These are phyloP conservation scores for Pseudanteris insignis DNA, from an alignment of 2,888 invertebrate genomes.

Conservation along the genomic window DNA sequence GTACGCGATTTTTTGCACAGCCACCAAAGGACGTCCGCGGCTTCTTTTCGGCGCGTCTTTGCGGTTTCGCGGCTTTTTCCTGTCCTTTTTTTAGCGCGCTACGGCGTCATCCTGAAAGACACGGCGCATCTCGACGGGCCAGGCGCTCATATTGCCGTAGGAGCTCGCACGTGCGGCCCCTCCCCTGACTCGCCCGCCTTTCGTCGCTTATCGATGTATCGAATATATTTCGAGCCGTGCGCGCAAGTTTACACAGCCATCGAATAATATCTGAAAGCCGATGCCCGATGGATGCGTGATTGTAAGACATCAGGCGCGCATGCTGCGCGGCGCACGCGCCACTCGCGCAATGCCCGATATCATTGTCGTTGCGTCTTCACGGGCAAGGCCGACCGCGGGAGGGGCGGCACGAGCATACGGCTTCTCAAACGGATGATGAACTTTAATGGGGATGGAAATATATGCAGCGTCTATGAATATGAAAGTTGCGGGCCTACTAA, in stretches of 20 bases:
- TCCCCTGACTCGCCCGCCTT: too few relatives aligned
- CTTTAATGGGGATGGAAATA: constrained; percentile 55
- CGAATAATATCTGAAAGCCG: constrained; percentile 46
- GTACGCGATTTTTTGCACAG: constrained; percentile 63
- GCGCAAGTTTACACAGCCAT: constrained; percentile 42
- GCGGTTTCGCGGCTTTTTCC: constrained; percentile 33
- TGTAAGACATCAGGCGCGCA: constrained; percentile 54
- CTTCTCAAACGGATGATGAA: constrained; percentile 24
- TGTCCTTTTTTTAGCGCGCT: constrained; percentile 33
- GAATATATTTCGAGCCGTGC: constrained; percentile 48
- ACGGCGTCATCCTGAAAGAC: constrained; percentile 60
- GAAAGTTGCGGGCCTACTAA: constrained; percentile 60
- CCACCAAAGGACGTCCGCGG: constrained; percentile 49
- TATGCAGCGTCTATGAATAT: constrained; percentile 62
- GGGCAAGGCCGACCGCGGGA: neutral
- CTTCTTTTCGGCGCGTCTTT: constrained; percentile 51
- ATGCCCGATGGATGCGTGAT: constrained; percentile 55
- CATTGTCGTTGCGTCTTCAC: too few relatives aligned
- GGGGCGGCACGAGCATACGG: neutral
- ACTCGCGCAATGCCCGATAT: neutral
- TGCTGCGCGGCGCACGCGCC: constrained; percentile 26
- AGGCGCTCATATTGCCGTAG: constrained; percentile 55
- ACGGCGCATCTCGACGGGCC: too few relatives aligned
- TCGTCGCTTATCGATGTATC: constrained; percentile 52
- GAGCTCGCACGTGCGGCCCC: constrained; percentile 49